Evolutionary conservation across 2,113 vertebrate genomes (phyloP).

Genomic region (Phyllostomus discolor): DNA sequence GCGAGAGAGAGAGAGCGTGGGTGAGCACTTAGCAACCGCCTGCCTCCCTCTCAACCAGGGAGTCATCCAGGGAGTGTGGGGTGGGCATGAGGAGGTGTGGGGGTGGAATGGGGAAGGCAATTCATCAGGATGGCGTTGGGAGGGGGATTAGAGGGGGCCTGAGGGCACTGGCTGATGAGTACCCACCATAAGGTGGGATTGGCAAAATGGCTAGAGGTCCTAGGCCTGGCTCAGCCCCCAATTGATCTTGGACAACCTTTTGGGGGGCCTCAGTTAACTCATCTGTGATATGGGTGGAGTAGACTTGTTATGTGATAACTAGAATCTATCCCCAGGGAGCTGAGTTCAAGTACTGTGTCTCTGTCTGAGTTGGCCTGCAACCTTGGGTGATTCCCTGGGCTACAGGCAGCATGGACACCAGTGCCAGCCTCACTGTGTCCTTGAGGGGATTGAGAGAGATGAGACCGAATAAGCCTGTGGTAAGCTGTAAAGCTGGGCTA

Average conservation of each 20-base stretch:
- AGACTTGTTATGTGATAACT: not conserved
- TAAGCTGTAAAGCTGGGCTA: slow-evolving; percentile 64
- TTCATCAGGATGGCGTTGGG: not conserved
- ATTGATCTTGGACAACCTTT: not conserved
- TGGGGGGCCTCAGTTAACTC: slow-evolving; percentile 21
- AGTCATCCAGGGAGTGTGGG: slow-evolving; percentile 23
- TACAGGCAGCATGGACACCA: not conserved
- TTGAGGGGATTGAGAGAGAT: slow-evolving; percentile 66
- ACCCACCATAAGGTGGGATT: not conserved
- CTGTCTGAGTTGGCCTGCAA: not conserved
- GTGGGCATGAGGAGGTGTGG: slow-evolving; percentile 6
- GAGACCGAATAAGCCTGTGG: slow-evolving; percentile 60
- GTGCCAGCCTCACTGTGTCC: slow-evolving; percentile 11
- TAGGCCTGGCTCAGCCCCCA: not conserved
- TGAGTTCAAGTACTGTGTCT: not conserved
- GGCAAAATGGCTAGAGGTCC: not conserved
- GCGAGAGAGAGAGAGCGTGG: slow-evolving; percentile 48
- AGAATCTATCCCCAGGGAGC: not conserved
- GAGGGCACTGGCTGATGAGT: not conserved
- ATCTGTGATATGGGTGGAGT: slow-evolving; percentile 45
- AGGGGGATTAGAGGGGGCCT: not conserved
- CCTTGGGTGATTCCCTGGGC: slow-evolving; percentile 47
- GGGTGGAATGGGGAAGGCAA: not conserved
- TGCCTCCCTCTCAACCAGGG: not conserved
- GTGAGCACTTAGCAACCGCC: slow-evolving; percentile 52